Evolutionary conservation across 2,113 vertebrate species (phyloP).

Genomic region (Saguinus midas): DNA sequence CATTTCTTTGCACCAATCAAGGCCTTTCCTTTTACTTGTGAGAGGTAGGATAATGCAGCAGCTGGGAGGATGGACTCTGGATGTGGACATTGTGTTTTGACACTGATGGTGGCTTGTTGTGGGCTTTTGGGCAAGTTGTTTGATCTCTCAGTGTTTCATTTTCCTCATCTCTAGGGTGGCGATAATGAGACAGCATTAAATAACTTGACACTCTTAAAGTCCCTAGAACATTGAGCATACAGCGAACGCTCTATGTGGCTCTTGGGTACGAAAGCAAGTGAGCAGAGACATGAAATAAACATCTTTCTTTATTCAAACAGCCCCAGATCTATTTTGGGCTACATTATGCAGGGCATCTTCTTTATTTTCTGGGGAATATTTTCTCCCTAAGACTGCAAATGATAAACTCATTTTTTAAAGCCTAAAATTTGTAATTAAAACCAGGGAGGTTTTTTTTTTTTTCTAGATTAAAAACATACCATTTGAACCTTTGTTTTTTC

Average conservation of each 20-base stretch:
- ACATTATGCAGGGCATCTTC: background rate
- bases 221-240: background rate
- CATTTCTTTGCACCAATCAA: background rate
- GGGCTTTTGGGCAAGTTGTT: background rate
- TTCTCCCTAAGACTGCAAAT: background rate
- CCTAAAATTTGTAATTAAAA: constrained; percentile 40
- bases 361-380: background rate
- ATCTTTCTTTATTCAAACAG: background rate
- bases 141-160: background rate
- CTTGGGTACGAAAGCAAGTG: background rate
- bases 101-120: background rate
- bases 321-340: background rate
- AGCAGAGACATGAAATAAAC: background rate
- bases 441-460: background rate
- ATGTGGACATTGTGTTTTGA: background rate
- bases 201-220: background rate
- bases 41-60: background rate
- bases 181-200: background rate
- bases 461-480: background rate
- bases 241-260: background rate
- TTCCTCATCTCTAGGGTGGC: background rate
- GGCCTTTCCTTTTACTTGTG: background rate
- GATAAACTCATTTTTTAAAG: background rate
- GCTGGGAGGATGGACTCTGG: background rate
- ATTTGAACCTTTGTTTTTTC: constrained; percentile 13